A percentile compares a stretch with the other conserved stretches of the same genome.
Evolutionary conservation across 1,140 invertebrate genomes (phyloP).

Genomic region (Notospermus geniculatus): DNA sequence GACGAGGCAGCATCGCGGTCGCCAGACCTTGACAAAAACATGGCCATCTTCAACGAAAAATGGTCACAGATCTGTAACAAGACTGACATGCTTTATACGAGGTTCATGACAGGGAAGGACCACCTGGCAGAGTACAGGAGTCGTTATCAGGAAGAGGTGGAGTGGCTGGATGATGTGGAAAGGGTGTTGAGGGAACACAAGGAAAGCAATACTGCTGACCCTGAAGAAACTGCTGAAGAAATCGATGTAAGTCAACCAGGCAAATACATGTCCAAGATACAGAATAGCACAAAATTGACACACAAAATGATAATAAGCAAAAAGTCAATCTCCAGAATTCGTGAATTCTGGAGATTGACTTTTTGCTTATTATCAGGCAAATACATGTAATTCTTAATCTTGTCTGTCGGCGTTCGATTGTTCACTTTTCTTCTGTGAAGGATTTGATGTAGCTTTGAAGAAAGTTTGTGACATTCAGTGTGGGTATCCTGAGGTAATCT

Average conservation of each 20-base stretch:
- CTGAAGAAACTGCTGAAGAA: constrained; percentile 89
- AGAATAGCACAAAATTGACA: no score
- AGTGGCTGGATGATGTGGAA: constrained; percentile 79
- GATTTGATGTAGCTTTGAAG: no score
- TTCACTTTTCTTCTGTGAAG: no score
- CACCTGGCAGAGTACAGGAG: constrained; percentile 50
- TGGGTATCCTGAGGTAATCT: no score
- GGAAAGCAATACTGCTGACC: constrained; percentile 67
- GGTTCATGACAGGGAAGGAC: constrained; percentile 1
- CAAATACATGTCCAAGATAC: no score
- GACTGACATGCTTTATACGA: neutral
- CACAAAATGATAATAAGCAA: no score
- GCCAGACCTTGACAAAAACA: constrained; percentile 3
- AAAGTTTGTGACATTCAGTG: no score
- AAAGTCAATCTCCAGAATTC: no score
- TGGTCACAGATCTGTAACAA: constrained; percentile 13
- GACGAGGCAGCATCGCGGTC: neutral
- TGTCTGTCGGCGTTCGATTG: no score
- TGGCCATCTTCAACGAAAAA: neutral
- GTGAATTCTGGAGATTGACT: no score
- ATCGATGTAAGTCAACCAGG: constrained; percentile 68
- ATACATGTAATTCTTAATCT: no score
- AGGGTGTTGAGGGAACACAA: constrained; percentile 66
- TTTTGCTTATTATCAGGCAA: no score
- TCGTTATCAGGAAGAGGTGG: constrained; percentile 72